These are phyloP conservation scores for Rhinogobius similis DNA, from an alignment of 2,113 vertebrate genomes.

Conservation along the genomic window DNA sequence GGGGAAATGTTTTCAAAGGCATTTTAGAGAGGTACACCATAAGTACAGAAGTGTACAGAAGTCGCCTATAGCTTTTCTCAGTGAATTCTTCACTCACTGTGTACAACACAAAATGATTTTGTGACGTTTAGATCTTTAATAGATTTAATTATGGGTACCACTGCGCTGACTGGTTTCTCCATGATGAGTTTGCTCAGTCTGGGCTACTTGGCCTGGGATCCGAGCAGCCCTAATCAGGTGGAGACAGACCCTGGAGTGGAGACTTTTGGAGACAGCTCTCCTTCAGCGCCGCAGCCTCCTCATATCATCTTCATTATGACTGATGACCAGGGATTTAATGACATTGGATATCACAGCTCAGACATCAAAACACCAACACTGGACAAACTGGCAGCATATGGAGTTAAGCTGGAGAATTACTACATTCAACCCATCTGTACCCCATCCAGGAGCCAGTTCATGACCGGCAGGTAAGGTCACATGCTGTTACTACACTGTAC, in stretches of 20 bases:
- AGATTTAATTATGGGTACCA: slow-evolving; percentile 78
- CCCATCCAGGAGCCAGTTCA: slow-evolving; percentile 93
- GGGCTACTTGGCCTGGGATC: slow-evolving; percentile 94
- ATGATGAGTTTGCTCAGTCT: slow-evolving; percentile 92
- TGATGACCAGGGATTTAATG: slow-evolving; percentile 95
- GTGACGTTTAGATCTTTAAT: slow-evolving; percentile 11
- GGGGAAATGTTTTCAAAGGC: slow-evolving; percentile 58
- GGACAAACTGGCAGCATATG: slow-evolving; percentile 91
- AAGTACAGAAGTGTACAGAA: slow-evolving; percentile 37
- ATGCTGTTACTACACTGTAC: not conserved
- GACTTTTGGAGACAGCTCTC: slow-evolving; percentile 51
- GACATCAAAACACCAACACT: slow-evolving; percentile 92
- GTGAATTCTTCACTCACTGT: not conserved
- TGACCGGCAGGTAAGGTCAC: slow-evolving; percentile 90
- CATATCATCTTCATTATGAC: slow-evolving; percentile 98
- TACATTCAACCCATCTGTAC: slow-evolving; percentile 99
- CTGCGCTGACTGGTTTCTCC: slow-evolving; percentile 89
- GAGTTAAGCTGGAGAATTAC: slow-evolving; percentile 96
- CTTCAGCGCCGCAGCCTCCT: slow-evolving; percentile 75
- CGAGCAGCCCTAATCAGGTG: slow-evolving; percentile 86
- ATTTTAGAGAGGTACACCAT: slow-evolving; percentile 31
- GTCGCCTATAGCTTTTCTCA: slow-evolving; percentile 24
- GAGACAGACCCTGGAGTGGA: slow-evolving; percentile 73
- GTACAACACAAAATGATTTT: slow-evolving; percentile 23
- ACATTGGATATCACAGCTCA: slow-evolving; percentile 92